A percentile compares a stretch with the other conserved stretches of the same genome.
Conservation (phyloP, 2,113 vertebrate genomes). For the Colossoma macropomum region DNA sequence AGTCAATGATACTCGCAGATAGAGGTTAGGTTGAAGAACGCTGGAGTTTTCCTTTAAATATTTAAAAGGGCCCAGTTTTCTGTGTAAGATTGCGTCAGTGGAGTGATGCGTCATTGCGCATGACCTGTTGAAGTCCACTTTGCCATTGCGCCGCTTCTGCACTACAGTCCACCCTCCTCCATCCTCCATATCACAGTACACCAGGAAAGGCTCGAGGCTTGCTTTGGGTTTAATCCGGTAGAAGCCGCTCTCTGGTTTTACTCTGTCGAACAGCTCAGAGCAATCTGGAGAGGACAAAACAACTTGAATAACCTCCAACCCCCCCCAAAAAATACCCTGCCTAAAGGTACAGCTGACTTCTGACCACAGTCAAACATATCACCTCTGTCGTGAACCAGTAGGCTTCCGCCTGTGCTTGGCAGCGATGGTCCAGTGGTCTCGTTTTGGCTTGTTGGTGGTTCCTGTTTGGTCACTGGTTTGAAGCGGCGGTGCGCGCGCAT, state of each 20-base stretch:
- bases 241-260: slow-evolving; percentile 78
- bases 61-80: too few relatives aligned
- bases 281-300: slow-evolving; percentile 77
- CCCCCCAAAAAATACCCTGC: too few relatives aligned
- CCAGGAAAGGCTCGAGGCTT: slow-evolving; percentile 81
- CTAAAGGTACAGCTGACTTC: not conserved
- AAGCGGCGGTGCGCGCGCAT: slow-evolving; percentile 78
- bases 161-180: slow-evolving; percentile 91
- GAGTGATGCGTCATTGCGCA: too few relatives aligned
- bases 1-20: too few relatives aligned
- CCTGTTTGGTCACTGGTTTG: slow-evolving; percentile 48
- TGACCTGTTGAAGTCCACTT: slow-evolving; percentile 87
- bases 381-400: slow-evolving; percentile 88
- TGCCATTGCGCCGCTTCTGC: slow-evolving; percentile 84
- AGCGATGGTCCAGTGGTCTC: slow-evolving; percentile 51
- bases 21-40: too few relatives aligned
- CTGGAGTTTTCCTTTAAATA: too few relatives aligned
- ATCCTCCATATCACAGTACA: slow-evolving; percentile 90
- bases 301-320: not conserved
- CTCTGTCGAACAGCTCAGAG: slow-evolving; percentile 78
- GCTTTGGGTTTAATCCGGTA: slow-evolving; percentile 81
- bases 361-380: not conserved
- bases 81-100: too few relatives aligned
- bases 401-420: slow-evolving; percentile 76
- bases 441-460: slow-evolving; percentile 56